A percentile compares a stretch with the other conserved stretches of the same genome.
Evolutionary conservation across 2,888 invertebrate genomes (phyloP).

Genomic region (Adelognathus sp.): DNA sequence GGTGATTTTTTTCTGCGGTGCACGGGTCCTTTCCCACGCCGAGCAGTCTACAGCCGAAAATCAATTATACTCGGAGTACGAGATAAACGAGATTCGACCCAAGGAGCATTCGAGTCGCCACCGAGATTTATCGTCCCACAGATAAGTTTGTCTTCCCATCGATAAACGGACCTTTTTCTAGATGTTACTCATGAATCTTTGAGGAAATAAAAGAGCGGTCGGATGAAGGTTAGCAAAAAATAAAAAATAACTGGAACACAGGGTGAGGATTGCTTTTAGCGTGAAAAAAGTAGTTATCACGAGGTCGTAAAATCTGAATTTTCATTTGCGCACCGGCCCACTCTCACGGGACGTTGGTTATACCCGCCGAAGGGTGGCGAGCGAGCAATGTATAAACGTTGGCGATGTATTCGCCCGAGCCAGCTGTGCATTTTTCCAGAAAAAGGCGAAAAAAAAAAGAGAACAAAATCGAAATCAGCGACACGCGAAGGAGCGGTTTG

Average conservation of each 20-base stretch:
- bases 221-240: conserved; percentile 20
- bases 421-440: conserved; percentile 24
- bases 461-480: conserved; percentile 28
- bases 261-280: conserved; percentile 33
- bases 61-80: background rate
- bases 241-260: conserved; percentile 24
- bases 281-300: conserved; percentile 37
- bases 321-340: conserved; percentile 36
- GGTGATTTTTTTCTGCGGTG: too few relatives aligned
- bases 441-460: conserved; percentile 1
- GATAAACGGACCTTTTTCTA: background rate
- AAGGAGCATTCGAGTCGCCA: background rate
- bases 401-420: conserved; percentile 31
- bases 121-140: background rate
- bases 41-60: background rate
- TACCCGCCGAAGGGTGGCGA: background rate
- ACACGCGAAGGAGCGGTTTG: conserved; percentile 44
- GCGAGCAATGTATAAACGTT: background rate
- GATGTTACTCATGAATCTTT: conserved; percentile 17
- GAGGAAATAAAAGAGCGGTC: background rate
- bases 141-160: background rate
- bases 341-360: conserved; percentile 1
- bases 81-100: background rate
- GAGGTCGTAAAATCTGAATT: conserved; percentile 45
- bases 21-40: background rate